phyloP scores from a whole-genome alignment of 2,113 vertebrate species.

The Setophaga coronata region DNA sequence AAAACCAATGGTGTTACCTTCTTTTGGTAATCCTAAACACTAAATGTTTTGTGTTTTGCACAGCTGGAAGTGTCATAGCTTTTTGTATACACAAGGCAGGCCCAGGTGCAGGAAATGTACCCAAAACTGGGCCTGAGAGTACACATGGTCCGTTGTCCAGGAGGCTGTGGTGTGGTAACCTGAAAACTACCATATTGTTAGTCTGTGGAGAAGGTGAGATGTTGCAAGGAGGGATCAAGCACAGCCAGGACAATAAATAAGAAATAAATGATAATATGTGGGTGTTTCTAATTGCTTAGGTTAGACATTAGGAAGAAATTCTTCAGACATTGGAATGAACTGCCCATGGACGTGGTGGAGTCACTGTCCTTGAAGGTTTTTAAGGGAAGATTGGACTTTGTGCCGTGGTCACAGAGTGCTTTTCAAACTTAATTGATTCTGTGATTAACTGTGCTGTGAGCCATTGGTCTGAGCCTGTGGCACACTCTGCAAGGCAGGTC shows the following conservation, averaged over 20 bases:
- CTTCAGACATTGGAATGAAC: background rate
- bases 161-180: fast-evolving
- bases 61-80: background rate
- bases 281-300: background rate
- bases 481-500: background rate
- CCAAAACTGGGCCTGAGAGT: too few species aligned
- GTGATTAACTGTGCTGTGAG: background rate
- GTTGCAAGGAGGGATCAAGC: background rate
- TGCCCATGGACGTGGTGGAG: background rate
- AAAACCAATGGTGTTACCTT: fast-evolving
- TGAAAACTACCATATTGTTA: background rate
- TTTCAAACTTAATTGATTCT: background rate
- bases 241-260: background rate
- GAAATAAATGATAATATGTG: background rate
- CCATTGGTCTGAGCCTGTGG: background rate
- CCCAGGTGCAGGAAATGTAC: fast-evolving
- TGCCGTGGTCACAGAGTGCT: background rate
- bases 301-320: background rate
- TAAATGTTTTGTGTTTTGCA: fast-evolving
- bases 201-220: background rate
- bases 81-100: fast-evolving
- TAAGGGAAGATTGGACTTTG: background rate
- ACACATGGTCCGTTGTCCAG: fast-evolving
- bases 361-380: background rate
- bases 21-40: background rate